Base-by-base conservation (phyloP, 2,888 invertebrate genomes). In the Chaetogeoica ovagalla region DNA sequence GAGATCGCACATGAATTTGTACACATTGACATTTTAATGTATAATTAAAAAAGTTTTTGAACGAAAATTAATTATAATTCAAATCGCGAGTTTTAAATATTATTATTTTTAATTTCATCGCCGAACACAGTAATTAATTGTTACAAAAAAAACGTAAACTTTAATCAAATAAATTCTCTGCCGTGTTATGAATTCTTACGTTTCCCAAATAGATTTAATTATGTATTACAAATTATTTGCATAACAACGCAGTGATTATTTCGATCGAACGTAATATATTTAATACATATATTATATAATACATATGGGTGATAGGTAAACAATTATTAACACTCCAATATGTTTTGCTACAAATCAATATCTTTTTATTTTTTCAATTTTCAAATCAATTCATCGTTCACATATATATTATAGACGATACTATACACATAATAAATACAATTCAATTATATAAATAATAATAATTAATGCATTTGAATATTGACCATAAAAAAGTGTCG, bases 11-110 rank as follows among this genome's bases (percentile, higher is more conserved):
- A 43, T 43, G 39, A 43, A 66, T 66, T 69, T 55, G 39, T 59
- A 39, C 59, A 59, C 71, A 43, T 60, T 60, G 60, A 72, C 43
- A 72, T 72, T n/a, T 72, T 23, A 17, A 72, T 39, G 60, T 39
- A 7, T 60, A 60, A 72, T 72, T 60, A 72, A 72, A 72, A 72
- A 72, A 72, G 60, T 72, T 72, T 60, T 43, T 19, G 43, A 23
- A 72, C 43, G 43, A 17, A 72, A 72, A 72, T 72, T 59, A 59
- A 72, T 72, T 72, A 72, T 60, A 43, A 60, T 43, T 43, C 43
- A 17, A 60, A 9, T 11, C 43, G 43, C 21, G n/a, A 39, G 71
- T 60, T 72, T 43, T 23, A 23, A 43, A 43, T 43, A 59, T 72
- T 60, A 72, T 72, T 60, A 37, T 59, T 70, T 70, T 70, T 60